Base-by-base conservation (phyloP, 2,888 invertebrate genomes). In the Drosophila yooni region DNA sequence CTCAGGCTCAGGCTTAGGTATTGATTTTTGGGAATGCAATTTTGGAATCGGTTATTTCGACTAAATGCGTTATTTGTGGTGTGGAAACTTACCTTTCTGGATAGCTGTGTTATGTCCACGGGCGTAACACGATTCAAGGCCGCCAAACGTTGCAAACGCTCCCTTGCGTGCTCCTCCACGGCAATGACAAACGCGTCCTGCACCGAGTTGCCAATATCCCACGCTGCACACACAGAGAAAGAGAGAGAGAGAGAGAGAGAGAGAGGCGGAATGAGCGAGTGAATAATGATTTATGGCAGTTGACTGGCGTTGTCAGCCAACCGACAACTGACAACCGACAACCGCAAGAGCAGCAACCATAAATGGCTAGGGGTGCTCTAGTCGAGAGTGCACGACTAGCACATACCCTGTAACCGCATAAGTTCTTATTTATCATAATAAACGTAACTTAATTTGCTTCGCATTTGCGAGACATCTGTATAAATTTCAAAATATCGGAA, bases 151-250 rank as follows among this genome's bases (percentile, higher is more conserved):
- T 98, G 98, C 93, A 99, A 95, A 91, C 98, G 96, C 94, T 98
- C 97, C 91, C 97, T 95, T 74, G 97, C 97, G 94, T 97, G 98
- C 94, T 98, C 98, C 94, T 99, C 98, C 93, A 99, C 98, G 83
- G 98, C 98, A 94, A 99, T 98, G 94, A 99, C 98, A 95, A 98
- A 99, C 83, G 98, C 98, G 97, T 98, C 98, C 94, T 98, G 97
- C 92, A 98, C 96, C 92, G 96, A 96, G 94, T 96, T 96, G 74
- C 96, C 97, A 94, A 97, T 95, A 94, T 97, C 97, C 92, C 96
- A 95, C 93, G 97, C 97, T 97, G 94, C 29, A 4, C 46, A 7
- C 13, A 38, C 21, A 46, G 5, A 38, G n/a, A 54, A 2, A 66
- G 31, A 29, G 8, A 56, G 36, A 57, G 18, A 53, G 40, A 68